Percentiles rank a stretch among this genome's conserved stretches.
Conservation (phyloP, 2,888 invertebrate genomes). For the Lasius fuliginosus region DNA sequence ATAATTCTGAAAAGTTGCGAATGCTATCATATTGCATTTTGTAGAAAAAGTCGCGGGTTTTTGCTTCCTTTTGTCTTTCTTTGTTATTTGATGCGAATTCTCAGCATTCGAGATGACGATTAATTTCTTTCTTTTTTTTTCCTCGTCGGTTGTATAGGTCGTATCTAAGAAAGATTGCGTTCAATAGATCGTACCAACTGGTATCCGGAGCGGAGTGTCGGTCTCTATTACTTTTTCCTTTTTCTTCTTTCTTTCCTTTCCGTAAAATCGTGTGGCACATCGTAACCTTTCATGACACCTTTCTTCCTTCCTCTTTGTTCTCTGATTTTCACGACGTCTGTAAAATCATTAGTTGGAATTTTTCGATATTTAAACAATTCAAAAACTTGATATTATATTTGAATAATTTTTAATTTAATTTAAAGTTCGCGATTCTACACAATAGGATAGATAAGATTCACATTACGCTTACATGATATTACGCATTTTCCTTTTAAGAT, state of each 20-base stretch:
- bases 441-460: too few species aligned
- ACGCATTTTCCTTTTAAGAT: not conserved
- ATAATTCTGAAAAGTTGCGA: not conserved
- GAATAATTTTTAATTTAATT: constrained; percentile 8
- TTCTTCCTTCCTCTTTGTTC: constrained; percentile 11
- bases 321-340: constrained; percentile 17
- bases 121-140: constrained; percentile 55
- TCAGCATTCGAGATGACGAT: constrained; percentile 64
- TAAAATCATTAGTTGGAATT: constrained; percentile 11
- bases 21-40: not conserved
- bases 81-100: constrained; percentile 62
- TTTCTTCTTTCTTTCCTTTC: constrained; percentile 55
- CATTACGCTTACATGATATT: not conserved
- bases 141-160: constrained; percentile 54
- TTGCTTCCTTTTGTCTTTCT: constrained; percentile 56
- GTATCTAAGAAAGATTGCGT: constrained; percentile 71
- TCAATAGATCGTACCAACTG: constrained; percentile 73
- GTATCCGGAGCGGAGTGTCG: constrained; percentile 55
- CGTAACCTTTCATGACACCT: constrained; percentile 62
- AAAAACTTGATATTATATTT: not conserved
- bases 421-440: not conserved
- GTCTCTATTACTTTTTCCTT: constrained; percentile 50
- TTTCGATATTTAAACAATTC: constrained; percentile 10
- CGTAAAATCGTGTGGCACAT: constrained; percentile 48
- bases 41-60: constrained; percentile 56